phyloP scores from a whole-genome alignment of 2,888 invertebrate species.

The Eupeodes latifasciatus region DNA sequence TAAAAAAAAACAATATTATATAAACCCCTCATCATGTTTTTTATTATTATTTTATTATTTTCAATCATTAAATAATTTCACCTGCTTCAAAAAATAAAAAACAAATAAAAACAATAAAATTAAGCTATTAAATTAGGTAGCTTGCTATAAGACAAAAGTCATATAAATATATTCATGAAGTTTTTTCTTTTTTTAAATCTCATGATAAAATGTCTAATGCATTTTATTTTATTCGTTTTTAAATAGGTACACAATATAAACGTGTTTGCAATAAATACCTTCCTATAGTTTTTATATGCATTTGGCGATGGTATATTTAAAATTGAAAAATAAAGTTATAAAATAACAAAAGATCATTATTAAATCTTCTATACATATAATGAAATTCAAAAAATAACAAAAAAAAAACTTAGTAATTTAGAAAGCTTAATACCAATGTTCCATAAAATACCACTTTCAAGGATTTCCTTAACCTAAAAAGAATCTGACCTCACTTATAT shows the following conservation, averaged over 20 bases:
- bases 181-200: neutral
- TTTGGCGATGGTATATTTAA: neutral
- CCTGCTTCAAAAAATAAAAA: neutral
- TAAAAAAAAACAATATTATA: neutral
- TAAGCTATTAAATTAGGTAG: constrained; percentile 16
- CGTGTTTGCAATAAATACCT: constrained; percentile 10
- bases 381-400: too few species aligned
- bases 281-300: neutral
- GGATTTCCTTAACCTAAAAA: too few species aligned
- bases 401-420: too few species aligned
- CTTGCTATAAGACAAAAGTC: neutral
- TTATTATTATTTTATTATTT: too few species aligned
- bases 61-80: constrained; percentile 20
- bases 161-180: neutral
- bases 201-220: neutral
- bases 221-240: neutral
- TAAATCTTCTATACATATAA: too few species aligned
- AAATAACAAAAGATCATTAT: too few species aligned
- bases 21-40: neutral
- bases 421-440: too few species aligned
- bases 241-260: neutral
- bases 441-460: too few species aligned
- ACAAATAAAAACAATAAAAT: constrained; percentile 9
- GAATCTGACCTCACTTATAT: too few species aligned
- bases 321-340: too few species aligned